Percentiles rank a stretch among this genome's conserved stretches.
phyloP scores from a whole-genome alignment of 2,888 invertebrate genomes.

The Callyntrura sp. region DNA sequence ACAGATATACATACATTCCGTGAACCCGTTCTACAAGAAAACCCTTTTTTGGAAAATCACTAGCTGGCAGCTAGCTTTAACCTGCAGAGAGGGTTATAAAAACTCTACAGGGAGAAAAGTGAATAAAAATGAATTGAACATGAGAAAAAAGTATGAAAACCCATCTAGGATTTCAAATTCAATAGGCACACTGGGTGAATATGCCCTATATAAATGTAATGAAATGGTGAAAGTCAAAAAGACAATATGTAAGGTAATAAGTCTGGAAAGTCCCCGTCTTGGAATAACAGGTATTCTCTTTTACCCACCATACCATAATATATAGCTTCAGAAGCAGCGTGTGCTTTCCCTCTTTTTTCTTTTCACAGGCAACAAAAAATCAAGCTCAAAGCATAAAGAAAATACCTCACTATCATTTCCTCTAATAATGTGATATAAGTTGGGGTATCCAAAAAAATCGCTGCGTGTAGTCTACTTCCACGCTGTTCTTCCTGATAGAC shows the following conservation, averaged over 20 bases:
- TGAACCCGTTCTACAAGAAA: too few relatives aligned
- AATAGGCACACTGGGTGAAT: not conserved
- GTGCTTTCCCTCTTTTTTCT: not conserved
- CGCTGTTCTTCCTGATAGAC: too few relatives aligned
- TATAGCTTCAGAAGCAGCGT: not conserved
- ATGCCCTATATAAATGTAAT: conserved; percentile 15
- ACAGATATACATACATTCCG: too few relatives aligned
- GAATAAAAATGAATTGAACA: conserved; percentile 18
- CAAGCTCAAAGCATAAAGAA: not conserved
- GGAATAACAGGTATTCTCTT: conserved; percentile 21
- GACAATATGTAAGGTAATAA: conserved; percentile 44
- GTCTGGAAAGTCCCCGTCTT: not conserved
- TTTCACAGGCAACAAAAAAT: not conserved
- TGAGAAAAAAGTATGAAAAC: not conserved
- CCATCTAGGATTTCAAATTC: conserved; percentile 22
- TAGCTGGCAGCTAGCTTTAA: not conserved
- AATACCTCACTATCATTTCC: conserved; percentile 3
- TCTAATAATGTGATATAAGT: too few relatives aligned
- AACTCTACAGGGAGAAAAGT: not conserved
- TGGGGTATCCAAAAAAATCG: too few relatives aligned
- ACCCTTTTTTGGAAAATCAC: conserved; percentile 58
- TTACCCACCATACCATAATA: not conserved
- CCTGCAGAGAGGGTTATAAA: not conserved
- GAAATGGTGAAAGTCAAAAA: conserved; percentile 27
- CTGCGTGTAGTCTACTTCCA: too few relatives aligned